Conservation (phyloP, 2,888 invertebrate species). For the Cerastis rubricosa region DNA sequence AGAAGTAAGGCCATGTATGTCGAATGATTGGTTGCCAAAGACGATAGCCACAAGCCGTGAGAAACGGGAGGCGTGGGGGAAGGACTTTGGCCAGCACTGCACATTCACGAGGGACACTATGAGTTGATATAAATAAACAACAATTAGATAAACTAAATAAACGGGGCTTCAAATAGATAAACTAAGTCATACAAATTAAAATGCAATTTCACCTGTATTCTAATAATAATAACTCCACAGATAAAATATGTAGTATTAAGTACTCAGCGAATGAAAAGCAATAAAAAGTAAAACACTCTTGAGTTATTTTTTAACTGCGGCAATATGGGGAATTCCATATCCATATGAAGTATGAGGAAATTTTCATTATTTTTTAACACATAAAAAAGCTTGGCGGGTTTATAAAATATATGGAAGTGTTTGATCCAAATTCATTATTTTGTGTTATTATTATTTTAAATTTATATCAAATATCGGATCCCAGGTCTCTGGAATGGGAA, state of each 20-base stretch:
- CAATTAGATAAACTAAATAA: not conserved
- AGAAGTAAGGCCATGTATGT: not conserved
- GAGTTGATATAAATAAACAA: not conserved
- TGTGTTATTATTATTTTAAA: not conserved
- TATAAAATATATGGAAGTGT: not conserved
- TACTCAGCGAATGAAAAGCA: not conserved
- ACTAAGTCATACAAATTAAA: not conserved
- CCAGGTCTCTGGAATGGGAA: not conserved
- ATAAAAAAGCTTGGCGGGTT: not conserved
- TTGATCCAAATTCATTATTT: not conserved
- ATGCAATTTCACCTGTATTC: constrained; percentile 1
- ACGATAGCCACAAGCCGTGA: not conserved
- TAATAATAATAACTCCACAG: not conserved
- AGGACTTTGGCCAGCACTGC: not conserved
- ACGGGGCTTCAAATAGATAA: not conserved
- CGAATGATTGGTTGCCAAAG: not conserved
- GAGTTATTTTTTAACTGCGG: not conserved
- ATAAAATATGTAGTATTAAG: not conserved
- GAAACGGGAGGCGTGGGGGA: not conserved
- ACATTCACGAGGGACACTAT: not conserved
- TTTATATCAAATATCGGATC: not conserved
- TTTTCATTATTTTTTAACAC: not conserved
- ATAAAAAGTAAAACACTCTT: too few relatives aligned
- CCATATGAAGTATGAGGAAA: not conserved
- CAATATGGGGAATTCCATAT: not conserved